A percentile compares a stretch with the other conserved stretches of the same genome.
These are phyloP conservation scores for Cerceris ruficornis DNA, from an alignment of 2,888 invertebrate genomes.

Conservation along the genomic window DNA sequence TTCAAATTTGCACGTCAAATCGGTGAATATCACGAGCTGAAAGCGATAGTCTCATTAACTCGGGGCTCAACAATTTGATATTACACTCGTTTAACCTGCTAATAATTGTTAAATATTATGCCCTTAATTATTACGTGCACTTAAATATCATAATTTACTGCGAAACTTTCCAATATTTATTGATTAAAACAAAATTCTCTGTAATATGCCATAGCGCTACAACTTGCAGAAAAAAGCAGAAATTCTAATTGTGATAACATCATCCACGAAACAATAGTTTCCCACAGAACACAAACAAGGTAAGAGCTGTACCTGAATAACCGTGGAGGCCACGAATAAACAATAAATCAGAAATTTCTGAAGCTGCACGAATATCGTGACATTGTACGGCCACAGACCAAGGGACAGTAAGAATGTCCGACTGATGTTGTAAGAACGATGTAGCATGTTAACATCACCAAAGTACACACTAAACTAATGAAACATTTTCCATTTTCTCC, in stretches of 20 bases:
- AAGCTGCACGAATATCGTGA: background rate
- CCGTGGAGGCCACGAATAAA: background rate
- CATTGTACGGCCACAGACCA: conserved; percentile 22
- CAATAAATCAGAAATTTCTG: background rate
- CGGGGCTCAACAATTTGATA: too few relatives aligned
- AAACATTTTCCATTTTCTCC: background rate
- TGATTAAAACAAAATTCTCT: too few relatives aligned
- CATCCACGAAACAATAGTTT: too few relatives aligned
- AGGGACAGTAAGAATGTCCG: conserved; percentile 1
- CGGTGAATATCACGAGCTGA: too few relatives aligned
- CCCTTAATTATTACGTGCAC: background rate
- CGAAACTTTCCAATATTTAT: too few relatives aligned
- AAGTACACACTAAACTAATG: background rate
- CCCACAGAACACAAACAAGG: too few relatives aligned
- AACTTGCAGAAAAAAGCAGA: too few relatives aligned
- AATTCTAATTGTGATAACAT: too few relatives aligned
- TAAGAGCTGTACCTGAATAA: background rate
- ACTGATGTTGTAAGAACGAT: background rate
- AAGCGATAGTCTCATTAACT: too few relatives aligned
- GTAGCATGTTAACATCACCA: background rate
- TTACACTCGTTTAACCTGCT: background rate
- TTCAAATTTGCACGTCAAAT: too few relatives aligned
- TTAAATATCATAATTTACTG: background rate
- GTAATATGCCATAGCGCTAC: too few relatives aligned
- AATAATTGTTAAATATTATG: background rate